These are phyloP conservation scores for Sparus aurata DNA, from an alignment of 2,797 vertebrate species.

Conservation along the genomic window DNA sequence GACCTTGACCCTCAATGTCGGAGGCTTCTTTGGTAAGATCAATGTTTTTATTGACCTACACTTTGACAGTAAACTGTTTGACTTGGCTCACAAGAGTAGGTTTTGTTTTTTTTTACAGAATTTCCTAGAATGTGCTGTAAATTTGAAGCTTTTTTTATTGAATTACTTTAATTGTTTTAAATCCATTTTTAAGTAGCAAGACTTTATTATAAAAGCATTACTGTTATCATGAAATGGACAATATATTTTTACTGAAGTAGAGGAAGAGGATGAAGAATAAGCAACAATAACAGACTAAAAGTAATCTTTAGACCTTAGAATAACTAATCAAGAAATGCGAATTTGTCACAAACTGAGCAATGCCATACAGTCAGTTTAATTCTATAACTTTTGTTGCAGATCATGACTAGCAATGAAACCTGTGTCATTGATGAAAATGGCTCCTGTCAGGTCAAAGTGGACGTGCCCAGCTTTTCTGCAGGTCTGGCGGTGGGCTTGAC, in stretches of 20 bases:
- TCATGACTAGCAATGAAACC: constrained; percentile 23
- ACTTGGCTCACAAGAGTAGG: constrained; percentile 7
- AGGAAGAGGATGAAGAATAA: background rate
- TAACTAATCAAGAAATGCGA: background rate
- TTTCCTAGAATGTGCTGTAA: background rate
- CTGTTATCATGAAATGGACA: background rate
- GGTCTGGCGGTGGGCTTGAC: constrained; percentile 67
- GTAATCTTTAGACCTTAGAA: background rate
- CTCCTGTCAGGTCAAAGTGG: fast-evolving
- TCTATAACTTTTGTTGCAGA: constrained; percentile 50
- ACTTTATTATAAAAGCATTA: background rate
- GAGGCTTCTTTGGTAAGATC: constrained; percentile 44
- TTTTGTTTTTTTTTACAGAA: background rate
- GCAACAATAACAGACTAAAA: background rate
- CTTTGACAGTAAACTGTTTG: constrained; percentile 21
- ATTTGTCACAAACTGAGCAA: background rate
- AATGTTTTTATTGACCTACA: constrained; percentile 17
- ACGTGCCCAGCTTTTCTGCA: fast-evolving
- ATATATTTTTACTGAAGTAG: background rate
- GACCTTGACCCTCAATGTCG: constrained; percentile 30
- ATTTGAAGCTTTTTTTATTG: background rate
- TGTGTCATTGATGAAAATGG: constrained; percentile 13
- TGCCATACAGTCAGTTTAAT: background rate
- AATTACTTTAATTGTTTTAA: background rate
- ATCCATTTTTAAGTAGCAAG: background rate